Base-by-base conservation (phyloP, 2,797 vertebrate genomes). In the Lagorchestes hirsutus region DNA sequence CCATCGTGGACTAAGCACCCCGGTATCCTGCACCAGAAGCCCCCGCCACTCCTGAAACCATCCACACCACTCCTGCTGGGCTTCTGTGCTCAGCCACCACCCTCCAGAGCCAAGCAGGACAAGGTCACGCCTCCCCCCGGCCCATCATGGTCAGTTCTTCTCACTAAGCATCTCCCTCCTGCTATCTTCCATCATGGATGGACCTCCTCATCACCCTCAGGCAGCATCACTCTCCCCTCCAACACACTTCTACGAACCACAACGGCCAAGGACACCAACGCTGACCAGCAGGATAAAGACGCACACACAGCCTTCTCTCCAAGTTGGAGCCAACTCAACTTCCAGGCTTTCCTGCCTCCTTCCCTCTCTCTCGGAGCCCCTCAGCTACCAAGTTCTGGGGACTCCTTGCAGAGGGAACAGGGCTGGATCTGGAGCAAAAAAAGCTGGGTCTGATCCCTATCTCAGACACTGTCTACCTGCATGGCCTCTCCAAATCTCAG, bases 231-330 rank as follows among this genome's bases (percentile, higher is more conserved):
- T 54, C 54, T 29, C 93, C 27, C 14, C 34, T 9, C 58, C 55
- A 4, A 13, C 0, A 40, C 3, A 12, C 6, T 92, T 0, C 24
- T 3, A 40, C 18, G 3, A n/a, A 34, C 52, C 52, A 3, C 1
- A 55, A 50, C 24, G 90, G 54, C 28, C 40, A 55, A 29, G 50
- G 2, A 22, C 5, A 27, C 91, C 1, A 2, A 31, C 0, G 28
- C 0, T 3, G 5, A 46, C 0, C 5, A 0, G 0, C 5, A 28
- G 1, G 5, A 18, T 29, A 28, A 0, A 34, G 54, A 22, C 50
- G n/a, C 8, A 22, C 16, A 0, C 11, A 12, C 16, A 0, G 14
- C 50, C 40, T 82, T 18, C 91, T 50, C 0, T 0, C 56, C 92
- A 14, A 34, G 74, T 31, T 27, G 40, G 5, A 87, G 9, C 9